Base-by-base conservation (phyloP, 1,140 invertebrate genomes). In the Belonocnema kinseyi region DNA sequence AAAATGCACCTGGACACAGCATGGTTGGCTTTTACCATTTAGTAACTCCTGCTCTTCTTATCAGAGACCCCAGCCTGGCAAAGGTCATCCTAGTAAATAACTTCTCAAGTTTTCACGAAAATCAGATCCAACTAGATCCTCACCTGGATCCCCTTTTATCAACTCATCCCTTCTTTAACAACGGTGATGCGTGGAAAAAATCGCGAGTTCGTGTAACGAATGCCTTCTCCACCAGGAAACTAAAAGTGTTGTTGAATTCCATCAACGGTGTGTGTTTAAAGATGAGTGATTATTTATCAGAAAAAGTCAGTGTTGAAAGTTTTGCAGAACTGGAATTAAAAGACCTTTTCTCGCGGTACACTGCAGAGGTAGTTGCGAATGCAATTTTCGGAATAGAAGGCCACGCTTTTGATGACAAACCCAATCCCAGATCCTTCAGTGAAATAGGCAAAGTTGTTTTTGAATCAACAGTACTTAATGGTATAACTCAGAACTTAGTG, bases 301-400 rank as follows among this genome's bases (percentile, higher is more conserved):
- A 66, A 5, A 78, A 75, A 33, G 13, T 82, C 4, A 26, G 74
- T 1, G 21, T 71, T n/a, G 56, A 21, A 2, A 0, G 40, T 66
- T 54, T 58, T 13, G 72, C 75, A 66, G 85, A 87, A 17, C 17
- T 82, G 2, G 88, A 92, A 19, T 40, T 83, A 10, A 90, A 90
- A 78, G 74, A 88, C 26, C 17, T 89, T 1, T 89, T 88, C 16
- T 72, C 87, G 1, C 88, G 88, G 75, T 93, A 88, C 70, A 93
- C 92, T 1, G 89, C 88, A 0, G 92, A 93, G 52, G 89, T 92
- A 17, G 89, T 93, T 5, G 88, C 92, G 4, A 90, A 87, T 72
- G 89, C 89, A 14, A 92, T 90, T 0, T 86, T 93, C 77, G 92
- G 92, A 10, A 83, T 93, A 13, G 79, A 88, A 16, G 84, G 83